Percentiles rank a stretch among this genome's conserved stretches.
Evolutionary conservation across 2,888 invertebrate species (phyloP).

Genomic region (Branchipolynoe longqiensis): DNA sequence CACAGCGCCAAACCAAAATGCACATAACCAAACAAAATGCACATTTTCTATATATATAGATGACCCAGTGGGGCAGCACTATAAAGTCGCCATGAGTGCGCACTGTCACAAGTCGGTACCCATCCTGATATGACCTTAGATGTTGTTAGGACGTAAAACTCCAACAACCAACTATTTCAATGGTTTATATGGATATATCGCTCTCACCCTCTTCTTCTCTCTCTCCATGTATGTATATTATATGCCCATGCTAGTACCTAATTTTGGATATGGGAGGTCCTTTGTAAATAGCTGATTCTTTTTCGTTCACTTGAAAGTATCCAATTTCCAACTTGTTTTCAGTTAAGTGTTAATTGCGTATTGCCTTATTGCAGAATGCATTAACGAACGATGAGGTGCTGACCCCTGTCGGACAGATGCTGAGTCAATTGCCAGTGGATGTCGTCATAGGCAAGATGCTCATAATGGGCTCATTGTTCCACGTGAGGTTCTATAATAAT

Average conservation of each 20-base stretch:
- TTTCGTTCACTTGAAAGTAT: not conserved
- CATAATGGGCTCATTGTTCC: conserved; percentile 93
- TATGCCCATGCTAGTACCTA: no score
- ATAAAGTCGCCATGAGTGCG: no score
- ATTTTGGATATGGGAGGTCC: no score
- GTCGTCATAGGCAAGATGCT: conserved; percentile 97
- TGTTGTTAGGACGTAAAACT: no score
- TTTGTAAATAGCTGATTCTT: no score
- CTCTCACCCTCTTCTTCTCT: not conserved
- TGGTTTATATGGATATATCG: not conserved
- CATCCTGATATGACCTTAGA: no score
- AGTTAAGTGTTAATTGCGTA: not conserved
- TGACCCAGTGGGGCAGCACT: no score
- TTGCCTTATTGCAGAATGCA: conserved; percentile 86
- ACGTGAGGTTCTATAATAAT: conserved; percentile 82
- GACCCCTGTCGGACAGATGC: conserved; percentile 90
- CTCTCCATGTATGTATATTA: no score
- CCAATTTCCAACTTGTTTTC: not conserved
- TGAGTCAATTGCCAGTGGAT: conserved; percentile 95
- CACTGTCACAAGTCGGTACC: no score
- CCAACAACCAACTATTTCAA: no score
- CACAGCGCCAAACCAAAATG: no score
- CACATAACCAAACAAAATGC: not conserved
- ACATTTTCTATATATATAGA: no score
- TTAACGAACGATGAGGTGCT: conserved; percentile 88